Evolutionary conservation across 23 tunicate genomes (phyloP).

Genomic region (Ciona savignyi): DNA sequence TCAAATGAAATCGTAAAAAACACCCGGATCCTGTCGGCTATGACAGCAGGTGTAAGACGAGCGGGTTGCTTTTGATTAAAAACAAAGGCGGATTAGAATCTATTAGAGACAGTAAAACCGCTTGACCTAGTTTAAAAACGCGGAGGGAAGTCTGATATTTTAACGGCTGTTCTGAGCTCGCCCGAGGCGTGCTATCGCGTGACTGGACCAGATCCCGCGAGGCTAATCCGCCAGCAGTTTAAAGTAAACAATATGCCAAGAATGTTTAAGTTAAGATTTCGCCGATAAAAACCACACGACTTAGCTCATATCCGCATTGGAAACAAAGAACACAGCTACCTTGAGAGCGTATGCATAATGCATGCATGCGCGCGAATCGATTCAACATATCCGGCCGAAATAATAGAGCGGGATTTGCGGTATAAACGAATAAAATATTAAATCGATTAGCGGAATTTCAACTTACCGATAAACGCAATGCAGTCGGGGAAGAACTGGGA

Average conservation of each 20-base stretch:
- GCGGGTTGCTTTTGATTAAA: not conserved
- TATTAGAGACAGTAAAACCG: not conserved
- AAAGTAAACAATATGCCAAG: not conserved
- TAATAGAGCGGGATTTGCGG: not conserved
- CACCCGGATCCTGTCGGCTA: not conserved
- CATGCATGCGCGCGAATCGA: not conserved
- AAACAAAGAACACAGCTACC: no score
- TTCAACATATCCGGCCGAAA: not conserved
- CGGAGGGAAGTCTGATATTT: not conserved
- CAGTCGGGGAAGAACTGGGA: slow-evolving; percentile 96
- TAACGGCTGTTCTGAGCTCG: not conserved
- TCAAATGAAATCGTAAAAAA: not conserved
- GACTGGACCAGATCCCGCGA: not conserved
- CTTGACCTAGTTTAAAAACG: not conserved
- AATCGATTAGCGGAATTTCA: not conserved
- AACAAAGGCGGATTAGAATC: not conserved
- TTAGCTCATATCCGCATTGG: not conserved
- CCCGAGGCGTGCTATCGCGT: not conserved
- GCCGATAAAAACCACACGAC: not conserved
- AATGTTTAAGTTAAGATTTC: not conserved
- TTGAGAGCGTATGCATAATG: not conserved
- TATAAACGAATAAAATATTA: not conserved
- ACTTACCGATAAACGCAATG: slow-evolving; percentile 91
- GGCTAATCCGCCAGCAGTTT: not conserved
- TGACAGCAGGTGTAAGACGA: not conserved